Percentiles rank a stretch among this genome's conserved stretches.
Evolutionary conservation across 64 coral and sea anemone species (phyloP).

Genomic region (Dendrophyllia cribrosa): DNA sequence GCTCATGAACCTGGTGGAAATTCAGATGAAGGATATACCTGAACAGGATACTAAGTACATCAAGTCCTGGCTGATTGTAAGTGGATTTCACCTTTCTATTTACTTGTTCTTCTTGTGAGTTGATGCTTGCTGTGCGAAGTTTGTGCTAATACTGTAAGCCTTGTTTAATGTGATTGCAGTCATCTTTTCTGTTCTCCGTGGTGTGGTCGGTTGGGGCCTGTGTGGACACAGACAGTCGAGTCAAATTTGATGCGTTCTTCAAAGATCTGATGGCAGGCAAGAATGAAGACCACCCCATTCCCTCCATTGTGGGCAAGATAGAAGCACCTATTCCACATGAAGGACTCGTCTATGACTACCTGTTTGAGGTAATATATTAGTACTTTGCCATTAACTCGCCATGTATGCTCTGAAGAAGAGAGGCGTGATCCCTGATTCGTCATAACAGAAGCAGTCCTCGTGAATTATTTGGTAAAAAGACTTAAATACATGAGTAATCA

Average conservation of each 20-base stretch:
- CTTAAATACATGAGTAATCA: no score
- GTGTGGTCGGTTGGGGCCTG: conserved; percentile 99
- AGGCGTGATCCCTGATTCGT: no score
- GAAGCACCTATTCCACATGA: conserved; percentile 89
- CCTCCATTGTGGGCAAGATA: conserved; percentile 90
- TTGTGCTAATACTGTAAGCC: background rate
- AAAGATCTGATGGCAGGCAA: conserved; percentile 87
- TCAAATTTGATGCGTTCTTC: conserved; percentile 92
- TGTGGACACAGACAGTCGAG: conserved; percentile 96
- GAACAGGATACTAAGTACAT: conserved; percentile 88
- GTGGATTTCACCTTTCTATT: background rate
- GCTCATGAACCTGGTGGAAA: conserved; percentile 98
- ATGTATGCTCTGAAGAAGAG: no score
- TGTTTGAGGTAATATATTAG: conserved; percentile 88
- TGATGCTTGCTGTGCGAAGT: no score
- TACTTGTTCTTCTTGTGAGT: no score
- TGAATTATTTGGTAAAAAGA: no score
- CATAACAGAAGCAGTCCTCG: no score
- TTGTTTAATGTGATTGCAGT: conserved; percentile 57
- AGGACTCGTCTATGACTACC: conserved; percentile 96
- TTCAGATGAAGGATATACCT: conserved; percentile 86
- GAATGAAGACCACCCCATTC: conserved; percentile 80
- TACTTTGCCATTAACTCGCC: background rate
- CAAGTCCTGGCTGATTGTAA: conserved; percentile 97
- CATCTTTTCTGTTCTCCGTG: conserved; percentile 90